Evolutionary conservation across 1,140 invertebrate species (phyloP).

Genomic region (Proales similis): DNA sequence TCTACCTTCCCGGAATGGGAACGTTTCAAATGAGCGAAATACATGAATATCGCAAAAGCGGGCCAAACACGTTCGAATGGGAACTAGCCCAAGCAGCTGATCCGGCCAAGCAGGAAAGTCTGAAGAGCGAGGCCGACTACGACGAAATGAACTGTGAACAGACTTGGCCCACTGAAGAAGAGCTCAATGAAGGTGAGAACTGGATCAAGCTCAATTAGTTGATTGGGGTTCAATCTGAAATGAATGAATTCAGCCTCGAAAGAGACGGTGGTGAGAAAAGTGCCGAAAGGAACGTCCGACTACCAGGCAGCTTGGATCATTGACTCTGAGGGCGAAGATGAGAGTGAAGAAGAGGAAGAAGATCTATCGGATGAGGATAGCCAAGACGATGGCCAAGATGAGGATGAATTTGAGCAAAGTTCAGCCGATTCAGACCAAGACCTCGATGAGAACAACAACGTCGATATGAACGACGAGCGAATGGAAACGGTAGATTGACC

Average conservation of each 20-base stretch:
- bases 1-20: slow-evolving; percentile 81
- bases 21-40: slow-evolving; percentile 83
- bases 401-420: slow-evolving; percentile 33
- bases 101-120: slow-evolving; percentile 62
- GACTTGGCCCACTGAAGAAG: slow-evolving; percentile 87
- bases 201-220: slow-evolving; percentile 44
- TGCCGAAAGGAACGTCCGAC: slow-evolving; percentile 86
- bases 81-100: slow-evolving; percentile 58
- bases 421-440: slow-evolving; percentile 36
- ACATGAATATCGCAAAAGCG: slow-evolving; percentile 58
- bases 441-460: slow-evolving; percentile 39
- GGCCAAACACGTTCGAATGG: slow-evolving; percentile 64
- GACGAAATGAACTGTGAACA: slow-evolving; percentile 90
- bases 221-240: slow-evolving; percentile 32
- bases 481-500: slow-evolving; percentile 36
- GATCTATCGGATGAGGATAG: slow-evolving; percentile 36
- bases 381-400: slow-evolving; percentile 39
- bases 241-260: slow-evolving; percentile 49
- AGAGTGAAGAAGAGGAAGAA: slow-evolving; percentile 39
- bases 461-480: slow-evolving; percentile 22
- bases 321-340: slow-evolving; percentile 53
- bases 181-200: slow-evolving; percentile 65
- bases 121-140: slow-evolving; percentile 69
- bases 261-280: slow-evolving; percentile 65
- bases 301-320: slow-evolving; percentile 95